These are phyloP conservation scores for Crematogaster levior DNA, from an alignment of 2,888 invertebrate genomes.

Conservation along the genomic window DNA sequence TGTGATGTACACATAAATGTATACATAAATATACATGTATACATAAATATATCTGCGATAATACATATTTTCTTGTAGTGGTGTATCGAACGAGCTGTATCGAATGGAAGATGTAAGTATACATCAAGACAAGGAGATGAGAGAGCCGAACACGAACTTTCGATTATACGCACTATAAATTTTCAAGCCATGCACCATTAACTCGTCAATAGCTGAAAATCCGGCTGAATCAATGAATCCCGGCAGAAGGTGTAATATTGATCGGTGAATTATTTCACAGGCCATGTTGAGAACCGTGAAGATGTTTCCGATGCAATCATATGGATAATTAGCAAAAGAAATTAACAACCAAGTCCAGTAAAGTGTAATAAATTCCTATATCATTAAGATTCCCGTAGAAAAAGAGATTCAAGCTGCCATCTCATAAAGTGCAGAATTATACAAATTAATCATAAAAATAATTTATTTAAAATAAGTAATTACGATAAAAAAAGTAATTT, in stretches of 20 bases:
- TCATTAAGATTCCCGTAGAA: neutral
- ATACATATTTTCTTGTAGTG: neutral
- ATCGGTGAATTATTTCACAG: conserved; percentile 31
- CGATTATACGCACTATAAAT: conserved; percentile 63
- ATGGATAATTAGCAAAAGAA: conserved; percentile 6
- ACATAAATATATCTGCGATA: neutral
- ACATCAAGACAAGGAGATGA: conserved; percentile 19
- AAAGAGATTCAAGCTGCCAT: neutral
- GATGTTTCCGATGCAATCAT: conserved; percentile 28
- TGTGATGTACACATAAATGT: neutral
- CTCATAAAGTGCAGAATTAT: neutral
- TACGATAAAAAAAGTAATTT: conserved; percentile 5
- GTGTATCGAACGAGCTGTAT: neutral
- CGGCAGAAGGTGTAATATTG: neutral
- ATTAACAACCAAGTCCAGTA: neutral
- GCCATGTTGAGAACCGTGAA: neutral
- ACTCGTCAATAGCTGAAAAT: conserved; percentile 54
- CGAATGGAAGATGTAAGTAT: conserved; percentile 20
- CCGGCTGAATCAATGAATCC: conserved; percentile 50
- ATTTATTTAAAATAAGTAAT: conserved; percentile 3
- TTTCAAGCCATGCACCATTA: conserved; percentile 59
- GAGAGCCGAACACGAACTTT: conserved; percentile 41
- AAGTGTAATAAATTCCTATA: neutral
- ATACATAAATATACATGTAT: conserved; percentile 1
- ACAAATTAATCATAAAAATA: neutral